A percentile compares a stretch with the other conserved stretches of the same genome.
These are phyloP conservation scores for Rotaria socialis DNA, from an alignment of 2,888 invertebrate species.

Conservation along the genomic window DNA sequence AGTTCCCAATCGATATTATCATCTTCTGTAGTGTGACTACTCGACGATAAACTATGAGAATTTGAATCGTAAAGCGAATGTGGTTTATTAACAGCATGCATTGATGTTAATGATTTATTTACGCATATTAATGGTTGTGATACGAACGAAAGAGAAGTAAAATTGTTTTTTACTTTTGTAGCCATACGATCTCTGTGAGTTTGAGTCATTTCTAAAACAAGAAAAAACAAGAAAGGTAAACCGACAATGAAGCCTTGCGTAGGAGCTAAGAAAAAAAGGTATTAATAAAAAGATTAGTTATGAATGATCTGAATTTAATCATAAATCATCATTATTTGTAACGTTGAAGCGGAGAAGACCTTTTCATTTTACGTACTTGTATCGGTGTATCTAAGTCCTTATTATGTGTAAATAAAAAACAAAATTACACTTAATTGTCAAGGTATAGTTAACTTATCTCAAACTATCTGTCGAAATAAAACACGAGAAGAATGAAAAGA, in stretches of 20 bases:
- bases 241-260: not conserved
- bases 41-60: not conserved
- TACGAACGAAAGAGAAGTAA: not conserved
- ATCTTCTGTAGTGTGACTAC: not conserved
- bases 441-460: not conserved
- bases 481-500: not conserved
- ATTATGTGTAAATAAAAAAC: not conserved
- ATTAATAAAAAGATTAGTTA: not conserved
- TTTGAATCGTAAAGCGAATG: not conserved
- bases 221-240: not conserved
- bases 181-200: not conserved
- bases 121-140: not conserved
- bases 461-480: not conserved
- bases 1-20: not conserved
- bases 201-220: not conserved
- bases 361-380: not conserved
- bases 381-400: not conserved
- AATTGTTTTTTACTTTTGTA: not conserved
- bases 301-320: not conserved
- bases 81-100: not conserved
- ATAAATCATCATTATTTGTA: not conserved
- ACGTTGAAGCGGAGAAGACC: not conserved
- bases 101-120: not conserved
- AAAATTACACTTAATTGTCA: not conserved
- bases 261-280: not conserved